Percentiles rank a stretch among this genome's conserved stretches.
Conservation (phyloP, 1,140 invertebrate species). For the Solen grandis region DNA sequence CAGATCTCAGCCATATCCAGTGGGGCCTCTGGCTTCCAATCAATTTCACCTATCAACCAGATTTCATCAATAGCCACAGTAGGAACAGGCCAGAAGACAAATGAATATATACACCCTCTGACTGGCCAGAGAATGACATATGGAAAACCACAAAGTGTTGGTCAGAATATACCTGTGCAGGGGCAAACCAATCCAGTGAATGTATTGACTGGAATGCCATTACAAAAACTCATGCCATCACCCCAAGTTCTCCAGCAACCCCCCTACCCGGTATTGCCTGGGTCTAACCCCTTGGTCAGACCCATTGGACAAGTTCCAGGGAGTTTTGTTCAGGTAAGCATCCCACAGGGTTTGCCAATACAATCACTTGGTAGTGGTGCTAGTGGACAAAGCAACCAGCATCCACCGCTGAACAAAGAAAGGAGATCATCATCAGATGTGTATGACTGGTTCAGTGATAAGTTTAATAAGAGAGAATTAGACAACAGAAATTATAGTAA, state of each 20-base stretch:
- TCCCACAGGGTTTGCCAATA: background rate
- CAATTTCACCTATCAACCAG: background rate
- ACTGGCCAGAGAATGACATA: conserved; percentile 6
- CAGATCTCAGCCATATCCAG: conserved; percentile 16
- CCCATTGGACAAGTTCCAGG: background rate
- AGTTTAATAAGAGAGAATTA: conserved; percentile 8
- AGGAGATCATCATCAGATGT: conserved; percentile 10
- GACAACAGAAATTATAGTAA: background rate
- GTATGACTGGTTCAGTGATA: conserved; percentile 29
- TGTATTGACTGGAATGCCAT: no score
- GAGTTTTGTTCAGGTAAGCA: background rate
- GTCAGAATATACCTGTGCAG: no score
- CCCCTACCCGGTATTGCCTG: background rate
- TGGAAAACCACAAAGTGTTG: no score
- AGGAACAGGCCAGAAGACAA: background rate
- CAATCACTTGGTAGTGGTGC: background rate
- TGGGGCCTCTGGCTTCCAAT: background rate
- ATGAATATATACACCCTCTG: no score
- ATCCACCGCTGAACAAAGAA: background rate
- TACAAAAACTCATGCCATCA: no score
- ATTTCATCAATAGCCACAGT: background rate
- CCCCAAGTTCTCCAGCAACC: no score
- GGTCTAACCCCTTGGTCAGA: no score
- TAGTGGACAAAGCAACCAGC: background rate
- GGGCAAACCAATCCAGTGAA: no score